Conservation (phyloP, 2,113 vertebrate species). For the Pseudonaja textilis region DNA sequence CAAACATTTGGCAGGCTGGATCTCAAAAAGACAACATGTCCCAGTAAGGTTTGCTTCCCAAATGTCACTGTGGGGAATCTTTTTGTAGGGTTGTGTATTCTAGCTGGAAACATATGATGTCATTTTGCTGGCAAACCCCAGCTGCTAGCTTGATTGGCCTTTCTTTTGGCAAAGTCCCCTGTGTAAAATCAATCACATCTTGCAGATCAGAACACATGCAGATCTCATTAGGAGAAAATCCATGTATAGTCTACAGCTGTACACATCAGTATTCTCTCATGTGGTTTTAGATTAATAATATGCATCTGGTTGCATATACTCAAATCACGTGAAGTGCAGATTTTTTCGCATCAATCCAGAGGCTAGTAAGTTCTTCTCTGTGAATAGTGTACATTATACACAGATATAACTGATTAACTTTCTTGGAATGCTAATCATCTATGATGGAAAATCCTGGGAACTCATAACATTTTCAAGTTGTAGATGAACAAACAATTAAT, state of each 20-base stretch:
- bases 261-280: slow-evolving; percentile 13
- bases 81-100: slow-evolving; percentile 12
- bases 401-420: not conserved
- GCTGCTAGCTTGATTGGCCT: slow-evolving; percentile 20
- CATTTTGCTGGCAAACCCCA: slow-evolving; percentile 38
- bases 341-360: not conserved
- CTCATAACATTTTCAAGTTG: not conserved
- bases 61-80: slow-evolving; percentile 7
- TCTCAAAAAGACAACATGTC: slow-evolving; percentile 1
- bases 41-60: slow-evolving; percentile 11
- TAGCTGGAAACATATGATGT: slow-evolving; percentile 33
- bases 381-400: not conserved
- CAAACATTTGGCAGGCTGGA: not conserved
- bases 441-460: not conserved
- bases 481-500: not conserved
- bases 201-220: slow-evolving; percentile 27
- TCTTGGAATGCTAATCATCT: not conserved
- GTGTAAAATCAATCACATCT: slow-evolving; percentile 39
- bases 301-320: slow-evolving; percentile 1
- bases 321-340: not conserved
- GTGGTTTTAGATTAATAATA: not conserved
- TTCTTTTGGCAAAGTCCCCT: slow-evolving; percentile 14
- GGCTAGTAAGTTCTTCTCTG: not conserved
- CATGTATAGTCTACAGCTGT: slow-evolving; percentile 25
- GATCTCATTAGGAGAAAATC: slow-evolving; percentile 33